Evolutionary conservation across 2,113 vertebrate species (phyloP).

Genomic region (Odobenus rosmarus): DNA sequence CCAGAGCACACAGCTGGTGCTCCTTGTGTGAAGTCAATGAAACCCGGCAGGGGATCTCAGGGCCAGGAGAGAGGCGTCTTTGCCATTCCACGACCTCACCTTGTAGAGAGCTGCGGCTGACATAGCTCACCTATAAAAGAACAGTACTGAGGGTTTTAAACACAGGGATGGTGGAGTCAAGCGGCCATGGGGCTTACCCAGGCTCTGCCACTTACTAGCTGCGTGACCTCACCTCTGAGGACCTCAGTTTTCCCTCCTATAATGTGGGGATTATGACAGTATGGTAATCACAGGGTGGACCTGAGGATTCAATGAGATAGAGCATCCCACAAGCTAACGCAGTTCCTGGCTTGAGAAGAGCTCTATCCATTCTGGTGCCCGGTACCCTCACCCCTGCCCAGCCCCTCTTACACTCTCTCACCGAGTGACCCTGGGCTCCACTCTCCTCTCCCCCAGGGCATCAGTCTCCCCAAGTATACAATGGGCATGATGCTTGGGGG

Average conservation of each 20-base stretch:
- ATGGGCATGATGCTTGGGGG: not conserved
- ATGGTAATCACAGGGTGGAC: not conserved
- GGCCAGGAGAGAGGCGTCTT: not conserved
- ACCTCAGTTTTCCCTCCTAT: not conserved
- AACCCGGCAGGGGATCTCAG: not conserved
- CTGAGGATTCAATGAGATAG: not conserved
- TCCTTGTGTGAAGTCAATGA: not conserved
- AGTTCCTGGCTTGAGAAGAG: not conserved
- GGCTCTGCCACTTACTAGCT: not conserved
- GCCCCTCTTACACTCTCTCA: not conserved
- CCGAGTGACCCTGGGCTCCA: not conserved
- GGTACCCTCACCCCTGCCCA: not conserved
- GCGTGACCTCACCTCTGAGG: not conserved
- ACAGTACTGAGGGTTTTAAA: not conserved
- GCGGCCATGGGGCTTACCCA: not conserved
- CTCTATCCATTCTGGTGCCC: not conserved
- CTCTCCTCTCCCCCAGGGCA: not conserved
- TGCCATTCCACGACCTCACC: not conserved
- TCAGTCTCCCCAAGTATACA: not conserved
- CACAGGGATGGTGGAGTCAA: not conserved
- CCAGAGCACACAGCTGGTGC: not conserved
- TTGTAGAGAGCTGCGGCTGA: not conserved
- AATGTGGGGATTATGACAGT: not conserved
- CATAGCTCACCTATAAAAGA: not conserved
- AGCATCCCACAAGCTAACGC: not conserved